These are phyloP conservation scores for Nyctalus aviator DNA, from an alignment of 2,797 vertebrate species.

Conservation along the genomic window DNA sequence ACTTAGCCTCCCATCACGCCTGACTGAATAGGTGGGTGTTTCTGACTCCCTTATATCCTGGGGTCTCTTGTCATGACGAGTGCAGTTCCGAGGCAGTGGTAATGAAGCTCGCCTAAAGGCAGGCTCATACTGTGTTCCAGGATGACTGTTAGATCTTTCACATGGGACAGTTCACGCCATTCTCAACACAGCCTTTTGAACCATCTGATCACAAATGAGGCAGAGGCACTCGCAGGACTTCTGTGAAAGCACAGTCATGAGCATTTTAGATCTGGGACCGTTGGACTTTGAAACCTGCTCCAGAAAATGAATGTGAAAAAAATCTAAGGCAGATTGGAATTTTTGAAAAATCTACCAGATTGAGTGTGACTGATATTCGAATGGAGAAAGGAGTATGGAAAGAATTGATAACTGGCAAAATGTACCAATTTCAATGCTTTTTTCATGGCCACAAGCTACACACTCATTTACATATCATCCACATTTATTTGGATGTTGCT, in stretches of 20 bases:
- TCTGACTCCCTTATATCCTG: not conserved
- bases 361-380: not conserved
- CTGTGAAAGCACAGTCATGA: not conserved
- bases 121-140: not conserved
- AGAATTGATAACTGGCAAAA: not conserved
- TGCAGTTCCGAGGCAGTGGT: not conserved
- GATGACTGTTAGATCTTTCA: not conserved
- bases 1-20: not conserved
- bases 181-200: not conserved
- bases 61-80: not conserved
- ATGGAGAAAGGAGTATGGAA: not conserved
- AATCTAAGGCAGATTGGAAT: not conserved
- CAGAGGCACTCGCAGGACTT: not conserved
- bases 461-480: not conserved
- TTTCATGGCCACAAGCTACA: not conserved
- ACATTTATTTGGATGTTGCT: not conserved
- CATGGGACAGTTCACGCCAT: not conserved
- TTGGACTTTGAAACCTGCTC: slow-evolving; percentile 5
- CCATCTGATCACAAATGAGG: not conserved
- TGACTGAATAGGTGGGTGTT: not conserved
- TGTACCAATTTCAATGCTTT: not conserved
- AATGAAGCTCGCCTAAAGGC: not conserved
- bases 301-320: slow-evolving; percentile 38
- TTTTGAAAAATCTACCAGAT: not conserved
- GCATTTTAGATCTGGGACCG: not conserved